phyloP scores from a whole-genome alignment of 2,888 invertebrate genomes.

The Ochlodes sylvanus region DNA sequence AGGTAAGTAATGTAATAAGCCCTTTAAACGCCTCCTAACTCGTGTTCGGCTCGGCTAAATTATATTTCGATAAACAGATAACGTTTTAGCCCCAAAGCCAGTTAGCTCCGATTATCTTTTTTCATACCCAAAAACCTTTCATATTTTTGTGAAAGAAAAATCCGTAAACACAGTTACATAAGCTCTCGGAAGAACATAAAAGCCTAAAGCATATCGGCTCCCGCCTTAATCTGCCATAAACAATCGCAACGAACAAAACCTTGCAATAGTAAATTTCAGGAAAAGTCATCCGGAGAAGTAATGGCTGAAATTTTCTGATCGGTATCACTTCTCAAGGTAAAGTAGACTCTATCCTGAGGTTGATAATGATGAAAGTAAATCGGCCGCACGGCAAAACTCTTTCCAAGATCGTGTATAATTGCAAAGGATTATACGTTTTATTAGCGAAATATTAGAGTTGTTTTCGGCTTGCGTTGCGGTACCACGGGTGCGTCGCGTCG shows the following conservation, averaged over 20 bases:
- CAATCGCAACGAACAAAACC: conserved; percentile 38
- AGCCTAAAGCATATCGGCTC: conserved; percentile 37
- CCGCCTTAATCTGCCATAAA: conserved; percentile 40
- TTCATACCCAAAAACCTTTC: conserved; percentile 7
- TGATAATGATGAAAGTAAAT: background rate
- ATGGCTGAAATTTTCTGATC: conserved; percentile 65
- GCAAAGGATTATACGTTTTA: conserved; percentile 28
- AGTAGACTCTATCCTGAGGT: background rate
- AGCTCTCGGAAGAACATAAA: conserved; percentile 38
- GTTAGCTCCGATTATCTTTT: conserved; percentile 17
- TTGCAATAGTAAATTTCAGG: conserved; percentile 52
- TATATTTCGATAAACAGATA: conserved; percentile 13
- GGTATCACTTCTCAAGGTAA: conserved; percentile 17
- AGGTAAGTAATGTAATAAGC: background rate
- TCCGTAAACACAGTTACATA: conserved; percentile 36
- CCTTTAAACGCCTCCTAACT: conserved; percentile 19
- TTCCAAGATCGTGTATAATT: conserved; percentile 19
- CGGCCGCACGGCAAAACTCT: conserved; percentile 2
- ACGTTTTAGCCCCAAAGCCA: conserved; percentile 9
- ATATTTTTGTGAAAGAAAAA: conserved; percentile 17
- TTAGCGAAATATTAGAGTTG: conserved; percentile 20
- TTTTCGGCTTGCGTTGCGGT: conserved; percentile 21
- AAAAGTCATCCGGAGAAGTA: conserved; percentile 64
- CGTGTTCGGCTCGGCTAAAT: conserved; percentile 5
- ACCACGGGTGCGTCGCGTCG: conserved; percentile 22